These are phyloP conservation scores for Dromiciops gliroides DNA, from an alignment of 2,113 vertebrate species.

Conservation along the genomic window DNA sequence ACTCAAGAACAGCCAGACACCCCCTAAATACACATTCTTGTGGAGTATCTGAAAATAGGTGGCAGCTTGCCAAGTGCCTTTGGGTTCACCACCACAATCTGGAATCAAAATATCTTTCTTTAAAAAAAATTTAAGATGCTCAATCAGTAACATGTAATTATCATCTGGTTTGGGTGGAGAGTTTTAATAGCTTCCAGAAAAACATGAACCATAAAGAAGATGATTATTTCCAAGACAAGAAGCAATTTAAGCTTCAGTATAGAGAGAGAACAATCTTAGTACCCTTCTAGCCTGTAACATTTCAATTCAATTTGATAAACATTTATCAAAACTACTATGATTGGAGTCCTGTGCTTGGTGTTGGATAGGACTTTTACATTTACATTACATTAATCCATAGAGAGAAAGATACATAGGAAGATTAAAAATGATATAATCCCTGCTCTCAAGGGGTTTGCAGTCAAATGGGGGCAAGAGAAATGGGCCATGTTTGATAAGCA, in stretches of 20 bases:
- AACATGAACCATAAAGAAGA: constrained; percentile 40
- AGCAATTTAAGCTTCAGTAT: background rate
- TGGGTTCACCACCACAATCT: constrained; percentile 55
- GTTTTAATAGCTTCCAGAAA: constrained; percentile 76
- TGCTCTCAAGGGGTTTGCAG: background rate
- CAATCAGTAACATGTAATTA: constrained; percentile 67
- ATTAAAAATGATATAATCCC: background rate
- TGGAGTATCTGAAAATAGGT: constrained; percentile 7
- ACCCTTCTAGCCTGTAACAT: background rate
- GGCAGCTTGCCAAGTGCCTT: constrained; percentile 26
- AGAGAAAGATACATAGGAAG: background rate
- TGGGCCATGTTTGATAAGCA: background rate
- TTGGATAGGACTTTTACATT: background rate
- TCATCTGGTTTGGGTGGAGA: constrained; percentile 63
- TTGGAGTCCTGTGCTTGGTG: background rate
- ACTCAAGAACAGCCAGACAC: background rate
- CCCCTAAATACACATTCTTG: background rate
- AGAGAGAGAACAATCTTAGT: background rate
- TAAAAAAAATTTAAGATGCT: constrained; percentile 40
- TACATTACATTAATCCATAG: background rate
- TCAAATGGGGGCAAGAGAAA: background rate
- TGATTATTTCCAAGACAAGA: constrained; percentile 23
- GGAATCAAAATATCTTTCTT: constrained; percentile 69
- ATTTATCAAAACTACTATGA: background rate
- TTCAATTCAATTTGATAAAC: background rate